Base-by-base conservation (phyloP, 1,140 invertebrate genomes). In the Scaptomyza hsui region DNA sequence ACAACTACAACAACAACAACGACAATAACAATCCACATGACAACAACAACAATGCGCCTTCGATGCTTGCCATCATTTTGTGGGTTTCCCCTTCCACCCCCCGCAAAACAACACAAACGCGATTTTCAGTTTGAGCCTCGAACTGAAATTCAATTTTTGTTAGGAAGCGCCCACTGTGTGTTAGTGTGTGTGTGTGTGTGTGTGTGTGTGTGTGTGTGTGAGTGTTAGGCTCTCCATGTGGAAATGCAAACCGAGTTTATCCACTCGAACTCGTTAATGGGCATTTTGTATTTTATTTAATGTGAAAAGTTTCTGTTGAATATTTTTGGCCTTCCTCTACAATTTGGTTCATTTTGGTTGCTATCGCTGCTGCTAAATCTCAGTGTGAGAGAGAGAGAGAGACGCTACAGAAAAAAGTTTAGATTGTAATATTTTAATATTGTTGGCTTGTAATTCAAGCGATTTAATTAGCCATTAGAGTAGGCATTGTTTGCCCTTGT, bases 241-340 rank as follows among this genome's bases (percentile, higher is more conserved):
- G 53, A 75, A 82, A 89, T 78, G 74, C 74, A 81, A 82, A 82
- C 78, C 82, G 78, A 82, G 82, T 88, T 89, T 82, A 88, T 88
- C 82, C 82, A 88, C 82, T 88, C 83, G 82, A 88, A 88, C 82
- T 88, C n/a, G 82, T 88, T 88, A 88, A 88, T 88, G 82, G 82
- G 82, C 82, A 88, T 88, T 88, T 88, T 88, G 82, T 88, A 88
- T 88, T 86, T 88, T 88, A 88, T 88, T 88, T 88, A 88, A 88
- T 88, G 82, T 82, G 82, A 88, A 88, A 88, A 88, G 83, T 88
- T 88, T 86, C 51, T 72, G 78, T 48, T 82, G 56, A 60, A 86
- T 78, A 82, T 89, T 78, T 81, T 75, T 55, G 71, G 68, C 51
- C 69, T 80, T 73, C 48, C 69, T 72, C 45, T 41, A 45, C 24